Base-by-base conservation (phyloP, 2,888 invertebrate genomes). In the Macaria liturata region DNA sequence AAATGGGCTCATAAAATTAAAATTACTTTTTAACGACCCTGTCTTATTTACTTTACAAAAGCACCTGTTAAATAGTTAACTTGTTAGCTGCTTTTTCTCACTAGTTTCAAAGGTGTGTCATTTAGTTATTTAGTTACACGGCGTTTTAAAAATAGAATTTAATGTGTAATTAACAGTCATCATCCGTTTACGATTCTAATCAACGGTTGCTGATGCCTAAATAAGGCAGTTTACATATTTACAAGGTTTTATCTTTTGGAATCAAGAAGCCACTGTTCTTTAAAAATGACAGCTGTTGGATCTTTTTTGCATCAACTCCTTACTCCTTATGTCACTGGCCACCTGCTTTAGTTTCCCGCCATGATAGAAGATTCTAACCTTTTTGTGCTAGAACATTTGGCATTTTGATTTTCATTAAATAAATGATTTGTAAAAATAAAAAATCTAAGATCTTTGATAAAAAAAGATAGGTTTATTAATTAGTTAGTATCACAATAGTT, bases 161-260 rank as follows among this genome's bases (percentile, higher is more conserved):
- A 34, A 44, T 50, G 6, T 30, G 9, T 8, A 42, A 43, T 44
- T 50, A 50, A 32, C 3, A 42, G 7, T 37, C 9, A 20, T 32
- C 31, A 44, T 46, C 20, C 30, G 37, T 32, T 40, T 44, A 50
- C 54, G 32, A 50, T 54, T 47, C 32, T 46, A 59, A 59, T 51
- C 49, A n/a, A 46, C n/a, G 45, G 52, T 44, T 50, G 47, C 40
- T 30, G 45, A 49, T 52, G 49, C 46, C 61, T 64, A 57, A 59
- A 61, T 57, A 57, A 59, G 46, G 47, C 40, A 52, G 5, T 59
- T 55, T 44, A 59, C 39, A 55, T 56, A 30, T 49, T 46, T 52
- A 44, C 37, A 31, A 9, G 4, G 31, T 32, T 39, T 54, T 59
- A 54, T 59, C 54, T n/a, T n/a, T 4, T 9, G 8, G 31, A 52